Evolutionary conservation across 2,888 invertebrate species (phyloP).

Genomic region (Thelaira solivaga): DNA sequence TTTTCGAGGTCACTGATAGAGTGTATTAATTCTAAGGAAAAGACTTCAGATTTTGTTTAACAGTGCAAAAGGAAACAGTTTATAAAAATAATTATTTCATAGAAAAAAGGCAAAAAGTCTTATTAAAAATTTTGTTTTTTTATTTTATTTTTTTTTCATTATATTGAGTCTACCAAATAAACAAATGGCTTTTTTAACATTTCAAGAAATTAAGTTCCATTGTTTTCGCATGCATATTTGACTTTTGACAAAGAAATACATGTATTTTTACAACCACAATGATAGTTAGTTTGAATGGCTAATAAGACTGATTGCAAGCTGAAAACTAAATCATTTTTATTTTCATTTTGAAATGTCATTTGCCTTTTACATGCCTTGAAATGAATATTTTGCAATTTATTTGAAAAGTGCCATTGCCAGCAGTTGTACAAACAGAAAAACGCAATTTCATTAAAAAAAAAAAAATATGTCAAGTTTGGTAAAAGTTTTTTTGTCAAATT

Average conservation of each 20-base stretch:
- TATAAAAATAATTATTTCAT: no score
- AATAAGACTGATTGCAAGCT: neutral
- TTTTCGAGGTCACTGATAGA: slow-evolving; percentile 28
- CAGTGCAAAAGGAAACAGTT: neutral
- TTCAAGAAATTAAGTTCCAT: no score
- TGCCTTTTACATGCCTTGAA: slow-evolving; percentile 4
- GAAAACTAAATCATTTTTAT: no score
- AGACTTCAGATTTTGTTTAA: neutral
- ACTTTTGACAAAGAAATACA: no score
- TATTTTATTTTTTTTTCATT: no score
- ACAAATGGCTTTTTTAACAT: no score
- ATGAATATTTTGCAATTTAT: slow-evolving; percentile 24
- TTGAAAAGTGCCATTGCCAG: slow-evolving; percentile 27
- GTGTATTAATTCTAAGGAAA: neutral
- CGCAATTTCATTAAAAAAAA: neutral
- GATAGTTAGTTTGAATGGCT: slow-evolving; percentile 46
- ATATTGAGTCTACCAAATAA: no score
- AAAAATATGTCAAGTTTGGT: slow-evolving; percentile 32
- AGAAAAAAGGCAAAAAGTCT: no score
- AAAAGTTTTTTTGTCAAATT: neutral
- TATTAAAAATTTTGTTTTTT: neutral
- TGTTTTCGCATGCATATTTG: no score
- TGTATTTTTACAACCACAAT: neutral
- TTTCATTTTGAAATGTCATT: neutral
- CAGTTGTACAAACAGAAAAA: slow-evolving; percentile 4